phyloP scores from a whole-genome alignment of 2,888 invertebrate species.

The Ochropacha duplaris region DNA sequence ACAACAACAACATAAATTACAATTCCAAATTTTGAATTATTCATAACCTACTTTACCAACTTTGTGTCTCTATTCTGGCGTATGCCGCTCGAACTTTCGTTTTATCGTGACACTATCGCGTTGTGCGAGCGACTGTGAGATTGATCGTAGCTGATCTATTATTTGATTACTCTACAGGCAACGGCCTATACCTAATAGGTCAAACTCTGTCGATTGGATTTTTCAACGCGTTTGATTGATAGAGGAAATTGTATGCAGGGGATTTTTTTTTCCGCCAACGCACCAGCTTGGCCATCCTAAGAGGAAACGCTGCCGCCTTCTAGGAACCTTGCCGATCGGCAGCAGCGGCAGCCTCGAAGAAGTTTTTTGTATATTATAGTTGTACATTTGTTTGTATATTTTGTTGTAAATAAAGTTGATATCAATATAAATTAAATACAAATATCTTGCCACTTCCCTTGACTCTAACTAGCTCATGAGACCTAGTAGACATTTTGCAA shows the following conservation, averaged over 20 bases:
- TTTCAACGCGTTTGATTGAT: not conserved
- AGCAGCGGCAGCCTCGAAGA: no score
- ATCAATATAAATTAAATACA: no score
- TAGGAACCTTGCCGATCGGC: no score
- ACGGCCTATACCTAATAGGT: not conserved
- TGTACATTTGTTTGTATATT: no score
- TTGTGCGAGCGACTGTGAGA: constrained; percentile 5
- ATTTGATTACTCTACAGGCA: constrained; percentile 2
- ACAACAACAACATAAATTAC: constrained; percentile 57
- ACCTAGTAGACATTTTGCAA: no score
- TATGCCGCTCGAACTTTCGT: constrained; percentile 5
- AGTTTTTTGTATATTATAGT: no score
- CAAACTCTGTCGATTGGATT: not conserved
- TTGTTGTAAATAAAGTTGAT: no score
- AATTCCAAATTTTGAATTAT: constrained; percentile 57
- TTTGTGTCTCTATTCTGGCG: constrained; percentile 41
- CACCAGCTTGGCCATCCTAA: no score
- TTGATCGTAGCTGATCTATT: constrained; percentile 3
- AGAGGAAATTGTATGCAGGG: not conserved
- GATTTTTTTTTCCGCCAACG: no score
- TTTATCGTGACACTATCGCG: constrained; percentile 9
- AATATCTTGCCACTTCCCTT: no score
- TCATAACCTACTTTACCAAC: constrained; percentile 50
- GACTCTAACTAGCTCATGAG: no score
- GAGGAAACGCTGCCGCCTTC: no score